phyloP scores from a whole-genome alignment of 1,140 invertebrate species.

The Aphis craccivora region DNA sequence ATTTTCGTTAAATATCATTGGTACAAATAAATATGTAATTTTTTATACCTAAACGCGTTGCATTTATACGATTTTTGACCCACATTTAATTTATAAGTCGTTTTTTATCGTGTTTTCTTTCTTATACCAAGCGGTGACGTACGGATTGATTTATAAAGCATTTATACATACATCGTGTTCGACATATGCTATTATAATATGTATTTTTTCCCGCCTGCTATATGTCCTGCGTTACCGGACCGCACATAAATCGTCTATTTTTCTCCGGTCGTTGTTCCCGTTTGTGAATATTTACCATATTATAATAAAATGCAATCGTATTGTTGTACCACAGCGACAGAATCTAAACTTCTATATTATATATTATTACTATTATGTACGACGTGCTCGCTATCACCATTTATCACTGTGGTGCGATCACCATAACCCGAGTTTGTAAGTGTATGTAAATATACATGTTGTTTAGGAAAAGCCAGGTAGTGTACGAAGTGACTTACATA shows the following conservation, averaged over 20 bases:
- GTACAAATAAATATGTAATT: no score
- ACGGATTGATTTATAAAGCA: not conserved
- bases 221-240: not conserved
- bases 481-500: no score
- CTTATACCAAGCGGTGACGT: not conserved
- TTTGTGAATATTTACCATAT: constrained; percentile 7
- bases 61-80: not conserved
- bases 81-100: no score
- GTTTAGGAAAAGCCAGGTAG: no score
- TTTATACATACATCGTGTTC: not conserved
- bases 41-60: not conserved
- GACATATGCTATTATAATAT: not conserved
- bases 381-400: not conserved
- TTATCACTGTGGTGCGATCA: not conserved
- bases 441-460: not conserved
- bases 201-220: not conserved
- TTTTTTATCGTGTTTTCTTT: no score
- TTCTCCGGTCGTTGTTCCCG: not conserved
- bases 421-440: not conserved
- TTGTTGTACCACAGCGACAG: not conserved
- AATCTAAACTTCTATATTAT: not conserved
- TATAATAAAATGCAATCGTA: not conserved
- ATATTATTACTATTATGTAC: not conserved
- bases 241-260: not conserved
- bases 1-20: no score